Percentiles rank a stretch among this genome's conserved stretches.
Evolutionary conservation across 2,888 invertebrate species (phyloP).

Genomic region (Ormia ochracea): DNA sequence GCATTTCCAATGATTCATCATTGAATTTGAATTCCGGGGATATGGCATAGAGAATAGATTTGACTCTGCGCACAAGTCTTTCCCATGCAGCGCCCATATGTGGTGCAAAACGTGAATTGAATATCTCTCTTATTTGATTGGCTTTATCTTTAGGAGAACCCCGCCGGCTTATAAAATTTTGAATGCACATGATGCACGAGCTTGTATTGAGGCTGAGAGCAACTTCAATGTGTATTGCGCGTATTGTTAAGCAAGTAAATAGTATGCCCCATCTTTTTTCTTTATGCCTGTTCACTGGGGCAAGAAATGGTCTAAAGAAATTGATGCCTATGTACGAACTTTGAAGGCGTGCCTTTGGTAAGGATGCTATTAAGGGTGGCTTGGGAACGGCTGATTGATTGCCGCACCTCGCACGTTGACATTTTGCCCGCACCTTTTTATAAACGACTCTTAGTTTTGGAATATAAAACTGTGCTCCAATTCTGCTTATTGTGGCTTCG

Average conservation of each 20-base stretch:
- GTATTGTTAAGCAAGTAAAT: not conserved
- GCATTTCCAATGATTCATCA: slow-evolving; percentile 49
- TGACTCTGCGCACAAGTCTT: slow-evolving; percentile 40
- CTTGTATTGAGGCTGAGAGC: no score
- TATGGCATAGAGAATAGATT: slow-evolving; percentile 39
- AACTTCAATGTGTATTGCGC: not conserved
- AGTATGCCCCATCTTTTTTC: no score
- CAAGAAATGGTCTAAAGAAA: not conserved
- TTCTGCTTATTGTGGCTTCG: slow-evolving; percentile 50
- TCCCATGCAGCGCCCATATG: slow-evolving; percentile 59
- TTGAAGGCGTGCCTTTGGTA: slow-evolving; percentile 50
- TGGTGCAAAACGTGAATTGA: slow-evolving; percentile 54
- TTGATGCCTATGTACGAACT: slow-evolving; percentile 21
- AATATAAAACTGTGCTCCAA: slow-evolving; percentile 50
- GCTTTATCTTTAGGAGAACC: no score
- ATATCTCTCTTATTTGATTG: slow-evolving; percentile 53
- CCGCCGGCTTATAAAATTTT: no score
- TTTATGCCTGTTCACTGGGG: not conserved
- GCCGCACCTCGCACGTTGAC: not conserved
- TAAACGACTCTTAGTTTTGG: slow-evolving; percentile 45
- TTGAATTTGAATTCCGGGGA: slow-evolving; percentile 42
- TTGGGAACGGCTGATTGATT: not conserved
- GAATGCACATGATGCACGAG: not conserved
- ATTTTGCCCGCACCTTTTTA: slow-evolving; percentile 40
- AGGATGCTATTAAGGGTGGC: slow-evolving; percentile 55